A percentile compares a stretch with the other conserved stretches of the same genome.
Evolutionary conservation across 1,140 invertebrate species (phyloP).

Genomic region (Cataglyphis hispanica): DNA sequence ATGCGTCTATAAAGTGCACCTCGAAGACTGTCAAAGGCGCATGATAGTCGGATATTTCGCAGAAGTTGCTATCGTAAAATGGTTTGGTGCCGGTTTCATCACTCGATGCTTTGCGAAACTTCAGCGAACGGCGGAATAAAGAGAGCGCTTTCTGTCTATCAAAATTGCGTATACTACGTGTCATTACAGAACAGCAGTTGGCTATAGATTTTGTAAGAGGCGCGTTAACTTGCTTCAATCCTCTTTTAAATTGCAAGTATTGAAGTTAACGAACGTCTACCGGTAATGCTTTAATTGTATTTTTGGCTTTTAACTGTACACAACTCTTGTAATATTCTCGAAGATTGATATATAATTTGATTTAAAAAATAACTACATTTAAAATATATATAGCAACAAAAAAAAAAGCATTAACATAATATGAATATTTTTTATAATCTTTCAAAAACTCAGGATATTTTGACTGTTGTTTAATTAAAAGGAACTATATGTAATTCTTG

Average conservation of each 20-base stretch:
- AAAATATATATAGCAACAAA: neutral
- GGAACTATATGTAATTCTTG: neutral
- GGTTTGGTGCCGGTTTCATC: conserved; percentile 18
- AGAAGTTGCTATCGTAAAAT: conserved; percentile 34
- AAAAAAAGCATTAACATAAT: neutral
- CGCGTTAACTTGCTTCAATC: conserved; percentile 27
- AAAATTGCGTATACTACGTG: conserved; percentile 23
- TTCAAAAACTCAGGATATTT: neutral
- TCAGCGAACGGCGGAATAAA: conserved; percentile 45
- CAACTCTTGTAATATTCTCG: neutral
- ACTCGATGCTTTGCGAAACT: conserved; percentile 29
- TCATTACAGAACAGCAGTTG: conserved; percentile 9
- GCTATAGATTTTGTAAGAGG: conserved; percentile 19
- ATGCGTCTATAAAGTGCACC: conserved; percentile 32
- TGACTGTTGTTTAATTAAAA: neutral
- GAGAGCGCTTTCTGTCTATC: conserved; percentile 50
- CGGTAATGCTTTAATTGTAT: neutral
- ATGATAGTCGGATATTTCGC: conserved; percentile 20
- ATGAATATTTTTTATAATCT: neutral
- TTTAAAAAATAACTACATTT: neutral
- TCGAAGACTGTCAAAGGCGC: conserved; percentile 34
- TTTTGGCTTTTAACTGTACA: conserved; percentile 11
- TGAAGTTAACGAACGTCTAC: neutral
- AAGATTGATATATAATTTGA: neutral
- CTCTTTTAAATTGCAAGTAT: conserved; percentile 3